Conservation (phyloP, 2,797 vertebrate genomes). For the Periophthalmus magnuspinnatus region DNA sequence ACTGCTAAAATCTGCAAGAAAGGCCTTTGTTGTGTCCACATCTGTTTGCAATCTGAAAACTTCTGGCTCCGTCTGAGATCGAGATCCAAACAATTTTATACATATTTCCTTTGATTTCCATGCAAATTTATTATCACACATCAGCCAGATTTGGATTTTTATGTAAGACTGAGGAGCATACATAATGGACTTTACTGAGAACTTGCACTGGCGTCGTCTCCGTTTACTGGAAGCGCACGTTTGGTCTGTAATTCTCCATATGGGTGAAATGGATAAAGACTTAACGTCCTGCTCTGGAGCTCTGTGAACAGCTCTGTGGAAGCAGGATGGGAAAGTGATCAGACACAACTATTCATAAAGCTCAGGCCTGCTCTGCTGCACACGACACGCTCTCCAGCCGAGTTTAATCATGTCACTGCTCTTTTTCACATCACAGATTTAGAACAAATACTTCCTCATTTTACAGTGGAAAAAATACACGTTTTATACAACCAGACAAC, state of each 20-base stretch:
- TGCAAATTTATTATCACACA: conserved; percentile 16
- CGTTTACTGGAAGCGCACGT: not conserved
- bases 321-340: conserved; percentile 58
- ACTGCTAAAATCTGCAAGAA: conserved; percentile 22
- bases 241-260: conserved; percentile 10
- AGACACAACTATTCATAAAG: conserved; percentile 15
- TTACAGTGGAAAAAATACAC: no score
- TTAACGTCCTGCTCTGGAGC: conserved; percentile 13
- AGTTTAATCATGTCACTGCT: no score
- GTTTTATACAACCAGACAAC: no score
- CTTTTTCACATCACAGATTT: no score
- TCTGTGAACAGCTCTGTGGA: no score
- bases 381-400: no score
- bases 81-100: conserved; percentile 3
- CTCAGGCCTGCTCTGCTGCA: not conserved
- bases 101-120: not conserved
- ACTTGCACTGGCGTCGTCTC: no score
- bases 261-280: conserved; percentile 10
- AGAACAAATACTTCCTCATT: no score
- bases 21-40: conserved; percentile 43
- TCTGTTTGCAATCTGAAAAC: conserved; percentile 54
- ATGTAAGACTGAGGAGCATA: not conserved
- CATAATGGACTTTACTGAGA: not conserved
- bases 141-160: not conserved
- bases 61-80: conserved; percentile 33